Base-by-base conservation (phyloP, 2,113 vertebrate genomes). In the Sylvietta virens region DNA sequence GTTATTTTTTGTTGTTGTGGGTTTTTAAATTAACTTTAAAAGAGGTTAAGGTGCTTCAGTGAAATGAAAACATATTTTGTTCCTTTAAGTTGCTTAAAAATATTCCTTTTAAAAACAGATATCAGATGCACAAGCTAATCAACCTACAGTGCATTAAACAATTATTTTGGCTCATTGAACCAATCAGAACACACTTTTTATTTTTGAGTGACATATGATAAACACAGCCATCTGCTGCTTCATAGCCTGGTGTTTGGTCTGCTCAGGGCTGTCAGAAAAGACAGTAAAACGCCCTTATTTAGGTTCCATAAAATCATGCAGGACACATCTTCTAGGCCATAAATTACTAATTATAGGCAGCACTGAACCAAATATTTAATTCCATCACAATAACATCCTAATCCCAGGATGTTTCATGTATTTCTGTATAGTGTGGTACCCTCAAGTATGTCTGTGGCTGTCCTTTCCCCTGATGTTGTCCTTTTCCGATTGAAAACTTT, bases 141-240 rank as follows among this genome's bases (percentile, higher is more conserved):
- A 94, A 96, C 94, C 90, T 94, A 97, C 96, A 97, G 97, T 94
- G 94, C 96, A 96, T 97, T 96, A 97, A 97, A 94, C 96, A 97
- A 97, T 97, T 97, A 94, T 84, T 91, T 97, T 97, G 97, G 92
- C 97, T 97, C 96, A 96, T 97, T 98, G 94, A 97, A 91, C 95
- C 91, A 96, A 96, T 96, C 95, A 92, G 96, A 96, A 89, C 76
- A 90, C 89, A 95, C 94, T 95, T 96, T 97, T 97, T 90, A 83
- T 96, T 96, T 97, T 94, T 97, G 96, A 95, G 79, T 95, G 96
- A 95, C 94, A 88, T 94, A 93, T 90, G 92, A 97, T 97, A 97
- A 97, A 97, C 95, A 96, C 45, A 79, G 58, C 96, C 97, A 97
- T 97, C 97, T 97, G 97, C 96, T 97, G 87, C 87, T 94, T 69